Evolutionary conservation across 2,888 invertebrate genomes (phyloP).

Genomic region (Cantharis nigra): DNA sequence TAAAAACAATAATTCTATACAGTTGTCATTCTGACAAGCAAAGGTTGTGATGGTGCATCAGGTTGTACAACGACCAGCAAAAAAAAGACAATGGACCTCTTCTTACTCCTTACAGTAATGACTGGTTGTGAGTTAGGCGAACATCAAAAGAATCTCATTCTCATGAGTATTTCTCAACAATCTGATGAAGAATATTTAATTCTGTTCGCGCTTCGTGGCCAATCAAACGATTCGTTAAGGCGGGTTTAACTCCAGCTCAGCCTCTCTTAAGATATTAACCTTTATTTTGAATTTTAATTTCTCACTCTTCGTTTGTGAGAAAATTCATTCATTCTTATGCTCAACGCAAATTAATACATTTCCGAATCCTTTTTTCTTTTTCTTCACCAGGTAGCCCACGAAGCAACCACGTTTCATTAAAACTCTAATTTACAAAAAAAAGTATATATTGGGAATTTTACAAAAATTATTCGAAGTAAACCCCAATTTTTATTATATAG

Average conservation of each 20-base stretch:
- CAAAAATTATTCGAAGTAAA: no score
- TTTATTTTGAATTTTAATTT: background rate
- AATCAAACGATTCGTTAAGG: conserved; percentile 34
- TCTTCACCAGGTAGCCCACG: background rate
- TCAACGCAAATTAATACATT: background rate
- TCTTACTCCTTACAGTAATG: background rate
- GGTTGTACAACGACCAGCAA: background rate
- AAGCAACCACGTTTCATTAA: background rate
- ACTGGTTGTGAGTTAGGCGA: conserved; percentile 15
- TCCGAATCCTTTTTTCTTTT: background rate
- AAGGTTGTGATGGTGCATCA: background rate
- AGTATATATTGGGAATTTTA: no score
- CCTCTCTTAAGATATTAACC: conserved; percentile 30
- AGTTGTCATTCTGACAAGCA: background rate
- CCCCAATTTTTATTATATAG: no score
- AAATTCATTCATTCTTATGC: background rate
- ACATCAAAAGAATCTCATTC: conserved; percentile 34
- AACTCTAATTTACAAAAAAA: background rate
- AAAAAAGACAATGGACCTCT: background rate
- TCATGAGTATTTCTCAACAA: conserved; percentile 38
- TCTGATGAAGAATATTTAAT: conserved; percentile 40
- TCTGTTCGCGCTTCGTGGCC: conserved; percentile 31
- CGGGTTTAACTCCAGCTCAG: conserved; percentile 36
- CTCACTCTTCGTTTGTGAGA: background rate
- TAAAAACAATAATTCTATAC: background rate